Percentiles rank a stretch among this genome's conserved stretches.
Evolutionary conservation across 2,888 invertebrate genomes (phyloP).

Genomic region (Aplocera efformata): DNA sequence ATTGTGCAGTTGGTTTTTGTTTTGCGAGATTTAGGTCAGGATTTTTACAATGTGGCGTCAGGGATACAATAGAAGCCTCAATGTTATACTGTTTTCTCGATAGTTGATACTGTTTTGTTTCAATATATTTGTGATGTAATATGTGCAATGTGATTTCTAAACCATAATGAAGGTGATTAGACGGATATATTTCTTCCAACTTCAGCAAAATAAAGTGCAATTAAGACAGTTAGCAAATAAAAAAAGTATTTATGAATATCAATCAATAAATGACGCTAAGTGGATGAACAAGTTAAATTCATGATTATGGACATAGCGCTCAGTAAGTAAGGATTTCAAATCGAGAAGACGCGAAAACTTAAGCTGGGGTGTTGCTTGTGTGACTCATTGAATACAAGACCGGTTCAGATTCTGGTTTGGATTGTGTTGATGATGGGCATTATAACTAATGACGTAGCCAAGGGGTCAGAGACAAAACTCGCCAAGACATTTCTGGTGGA

Average conservation of each 20-base stretch:
- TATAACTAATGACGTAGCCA: conserved; percentile 43
- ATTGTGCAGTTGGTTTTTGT: conserved; percentile 73
- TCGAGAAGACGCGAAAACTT: conserved; percentile 17
- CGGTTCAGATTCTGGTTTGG: conserved; percentile 55
- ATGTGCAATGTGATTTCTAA: conserved; percentile 15
- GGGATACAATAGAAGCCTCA: conserved; percentile 56
- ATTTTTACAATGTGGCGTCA: conserved; percentile 76
- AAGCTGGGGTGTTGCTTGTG: conserved; percentile 32
- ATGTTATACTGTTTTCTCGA: conserved; percentile 53
- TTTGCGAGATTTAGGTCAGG: conserved; percentile 76
- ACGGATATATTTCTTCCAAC: no score
- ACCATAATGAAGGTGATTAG: no score
- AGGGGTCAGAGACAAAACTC: conserved; percentile 37
- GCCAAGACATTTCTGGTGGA: conserved; percentile 26
- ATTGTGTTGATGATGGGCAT: conserved; percentile 51
- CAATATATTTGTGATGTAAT: conserved; percentile 19
- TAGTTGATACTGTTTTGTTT: conserved; percentile 33
- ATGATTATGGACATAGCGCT: conserved; percentile 5
- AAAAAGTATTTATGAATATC: not conserved
- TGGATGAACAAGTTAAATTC: not conserved
- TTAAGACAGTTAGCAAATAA: not conserved
- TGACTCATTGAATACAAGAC: conserved; percentile 47
- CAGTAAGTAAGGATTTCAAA: conserved; percentile 5
- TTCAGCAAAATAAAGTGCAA: not conserved
- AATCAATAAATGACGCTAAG: no score